Base-by-base conservation (phyloP, 2,113 vertebrate genomes). In the Sinocyclocheilus maitianheensis region DNA sequence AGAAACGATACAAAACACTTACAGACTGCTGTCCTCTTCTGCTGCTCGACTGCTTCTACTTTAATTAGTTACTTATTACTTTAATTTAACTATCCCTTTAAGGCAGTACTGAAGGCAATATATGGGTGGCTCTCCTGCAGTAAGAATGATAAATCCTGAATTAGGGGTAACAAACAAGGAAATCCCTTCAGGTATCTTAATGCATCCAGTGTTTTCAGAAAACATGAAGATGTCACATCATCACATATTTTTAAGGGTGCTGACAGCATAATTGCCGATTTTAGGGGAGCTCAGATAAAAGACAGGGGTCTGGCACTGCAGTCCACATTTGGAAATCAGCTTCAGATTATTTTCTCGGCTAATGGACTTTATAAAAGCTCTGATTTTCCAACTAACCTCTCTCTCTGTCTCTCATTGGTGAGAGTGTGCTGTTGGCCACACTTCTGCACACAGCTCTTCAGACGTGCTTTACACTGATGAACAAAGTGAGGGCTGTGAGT, bases 401-500 rank as follows among this genome's bases (percentile, higher is more conserved):
- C 77, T 11, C 0, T 18, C 2, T 80, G 26, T 80, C 78, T 80
- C 78, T 80, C 78, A 80, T 63, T 46, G 78, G 37, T 40, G 22
- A 43, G 78, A 43, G 78, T 80, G 78, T 80, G 78, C 78, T 63
- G 58, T 80, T 80, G 78, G 78, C 78, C 77, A 86, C 58, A 63
- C 76, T 80, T 80, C 48, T 67, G 76, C 4, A 9, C 81, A 72
- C 58, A 65, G 58, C 84, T 77, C 80, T 88, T 88, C 87, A 88
- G 84, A 85, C 84, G 4, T 77, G 72, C 83, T 88, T 88, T 80
- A 88, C 30, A 62, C 80, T 79, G 84, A 86, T 26, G 63, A 80
- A 86, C 84, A 86, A 86, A 63, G 84, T 86, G 77, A 84, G 77
- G 80, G 78, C 62, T 77, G 69, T 88, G 87, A 83, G 63, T 88